Base-by-base conservation (phyloP, 2,797 vertebrate genomes). In the Leptodactylus fallax region DNA sequence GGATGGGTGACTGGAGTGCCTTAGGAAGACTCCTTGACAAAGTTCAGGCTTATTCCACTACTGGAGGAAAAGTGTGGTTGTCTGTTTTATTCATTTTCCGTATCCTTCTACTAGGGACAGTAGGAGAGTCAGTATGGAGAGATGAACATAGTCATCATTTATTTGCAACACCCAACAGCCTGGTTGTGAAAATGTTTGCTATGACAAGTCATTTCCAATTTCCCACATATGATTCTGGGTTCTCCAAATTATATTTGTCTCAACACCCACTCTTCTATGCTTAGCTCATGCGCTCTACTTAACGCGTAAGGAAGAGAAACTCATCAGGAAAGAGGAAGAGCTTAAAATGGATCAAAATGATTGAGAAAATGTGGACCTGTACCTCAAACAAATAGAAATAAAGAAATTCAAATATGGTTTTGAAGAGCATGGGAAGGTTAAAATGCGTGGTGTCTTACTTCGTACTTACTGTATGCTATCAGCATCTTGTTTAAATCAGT, bases 71-170 rank as follows among this genome's bases (percentile, higher is more conserved):
- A 92, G 96, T 99, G 25, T 99, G 98, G 98, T 95, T 99, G 58
- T 98, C 98, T 0, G 98, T 99, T n/a, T 97, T 99, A 83, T 99
- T 99, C 94, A 99, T 99, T 94, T 99, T 99, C 91, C 95, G 98
- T 84, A 98, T 99, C 93, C 93, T 99, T 91, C 95, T 99, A 0
- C 81, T 99, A 93, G 98, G 98, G 8, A 99, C 98, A 0, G 98
- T 98, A 0, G 98, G 99, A 1, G 98, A 99, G 91, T 99, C 98
- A 0, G 98, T 98, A 0, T 99, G 98, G 98, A 98, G 98, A 23
- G 98, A 99, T 27, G 98, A 99, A 92, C 98, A n/a, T n/a, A 99
- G 92, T 99, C 98, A 0, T 98, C 98, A 60, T 99, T 99, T 83
- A 96, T 96, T 47, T 99, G 98, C 91, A 99, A 99, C 93, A 99